Base-by-base conservation (phyloP, 2,888 invertebrate species). In the Apamea monoglypha region DNA sequence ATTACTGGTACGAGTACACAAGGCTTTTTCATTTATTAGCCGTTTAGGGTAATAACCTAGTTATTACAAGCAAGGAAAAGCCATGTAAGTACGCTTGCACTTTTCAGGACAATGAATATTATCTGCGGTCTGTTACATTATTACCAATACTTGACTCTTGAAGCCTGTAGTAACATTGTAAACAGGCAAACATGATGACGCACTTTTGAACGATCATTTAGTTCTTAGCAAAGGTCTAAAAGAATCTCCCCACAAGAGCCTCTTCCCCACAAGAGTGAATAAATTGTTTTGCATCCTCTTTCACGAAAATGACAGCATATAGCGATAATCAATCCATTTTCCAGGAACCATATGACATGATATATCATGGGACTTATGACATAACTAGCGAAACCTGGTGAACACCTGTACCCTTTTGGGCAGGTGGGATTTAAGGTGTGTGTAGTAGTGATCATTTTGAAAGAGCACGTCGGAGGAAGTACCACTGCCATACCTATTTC, bases 141-240 rank as follows among this genome's bases (percentile, higher is more conserved):
- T 50, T 80, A 53, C 7, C 12, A 25, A 21, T 53, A 59, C 36
- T 7, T 63, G n/a, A 59, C 68, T 36, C 2, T 8, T 53, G 25
- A 44, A 18, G 18, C 5, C 14, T 47, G 32, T n/a, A 32, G 2
- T 32, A 40, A 40, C 5, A 59, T 63, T 69, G 47, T 56, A 25
- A 68, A 77, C 53, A 68, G 16, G 61, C 44, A 81, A 71, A 81
- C 47, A 61, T 12, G 1, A 81, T 81, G 77, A 81, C 81, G 53
- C 50, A 81, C 29, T 66, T 70, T n/a, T 1, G 25, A 70, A 53
- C 21, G 16, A 61, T 71, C 50, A 71, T 68, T 77, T 44, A 18
- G 25, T 71, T 81, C 70, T 71, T 21, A 29, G 66, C 64, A 70
- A 81, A 50, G 25, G 25, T 44, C 1, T 59, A 12, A 56, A 56